Evolutionary conservation across 2,888 invertebrate species (phyloP), one percentile per base, ranked within the genome.

Genomic region (Netelia virgata): DNA sequence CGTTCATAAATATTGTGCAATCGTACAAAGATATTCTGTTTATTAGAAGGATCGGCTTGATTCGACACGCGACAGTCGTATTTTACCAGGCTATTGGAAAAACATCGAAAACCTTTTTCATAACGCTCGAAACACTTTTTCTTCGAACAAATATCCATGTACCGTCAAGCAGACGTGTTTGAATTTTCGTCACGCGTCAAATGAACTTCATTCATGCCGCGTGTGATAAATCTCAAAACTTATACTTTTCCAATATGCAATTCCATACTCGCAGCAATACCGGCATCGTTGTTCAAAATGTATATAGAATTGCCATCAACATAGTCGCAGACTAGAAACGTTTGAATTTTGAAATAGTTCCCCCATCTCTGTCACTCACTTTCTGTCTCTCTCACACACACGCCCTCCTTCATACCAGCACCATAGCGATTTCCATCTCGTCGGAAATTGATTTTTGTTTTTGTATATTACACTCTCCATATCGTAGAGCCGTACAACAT

Each of bases 321-420:
- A 55, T 18, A 41, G 36, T 61, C 20, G 66, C 61, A 53, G 36
- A 63, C 47, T 36, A 50, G 16, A 73, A 73, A 57, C 74, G 16
- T 70, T 83, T 74, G 28, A 23, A 78, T 64, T 79, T 36, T 63
- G 14, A 70, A 77, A 55, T 68, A 55, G 43, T 73, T 75, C 8
- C 50, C 50, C 6, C 36, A 36, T 53, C 55, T 59, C 53, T 11
- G 50, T 16, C 23, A 11, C 36, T 43, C 18, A 36, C 64, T 14
- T 72, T 76, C 76, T 80, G 57, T 69, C 57, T 23, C 53, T 57
- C 64, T 3, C 36, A 8, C 36, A 36, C 36, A 36, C 8, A 6
- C 6, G 6, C 36, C 5, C 6, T 36, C 5, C 36, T 36, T 36
- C 36, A 36, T 36, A 36, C 36, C 5, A 6, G 9, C 57, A 18